Evolutionary conservation across 2,113 vertebrate genomes (phyloP).

Genomic region (Pachypanchax playfairii): DNA sequence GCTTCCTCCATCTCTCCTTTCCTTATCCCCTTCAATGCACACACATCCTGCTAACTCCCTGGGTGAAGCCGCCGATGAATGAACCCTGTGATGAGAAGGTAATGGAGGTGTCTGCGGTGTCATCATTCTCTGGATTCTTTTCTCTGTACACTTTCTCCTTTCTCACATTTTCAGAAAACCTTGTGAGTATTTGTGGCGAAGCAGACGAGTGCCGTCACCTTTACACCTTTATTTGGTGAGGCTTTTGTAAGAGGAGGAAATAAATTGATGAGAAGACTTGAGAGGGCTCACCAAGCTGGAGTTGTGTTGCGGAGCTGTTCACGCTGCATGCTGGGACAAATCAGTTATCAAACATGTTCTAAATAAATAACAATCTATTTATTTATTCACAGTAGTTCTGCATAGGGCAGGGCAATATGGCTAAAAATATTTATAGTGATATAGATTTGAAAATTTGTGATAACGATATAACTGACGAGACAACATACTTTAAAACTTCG

Average conservation of each 20-base stretch:
- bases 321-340: too few relatives aligned
- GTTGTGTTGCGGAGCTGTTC: neutral
- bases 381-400: too few relatives aligned
- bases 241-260: constrained; percentile 12
- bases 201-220: constrained; percentile 3
- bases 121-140: constrained; percentile 16
- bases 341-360: too few relatives aligned
- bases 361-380: too few relatives aligned
- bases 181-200: constrained; percentile 7
- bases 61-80: constrained; percentile 46
- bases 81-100: constrained; percentile 65
- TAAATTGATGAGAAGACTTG: constrained; percentile 5
- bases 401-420: too few relatives aligned
- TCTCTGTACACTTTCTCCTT: constrained; percentile 5
- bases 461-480: too few relatives aligned
- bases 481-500: too few relatives aligned
- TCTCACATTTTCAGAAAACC: constrained; percentile 12
- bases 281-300: neutral
- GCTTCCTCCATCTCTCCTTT: constrained; percentile 29
- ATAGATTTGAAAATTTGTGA: too few relatives aligned
- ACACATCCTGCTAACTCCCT: constrained; percentile 46
- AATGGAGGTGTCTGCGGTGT: constrained; percentile 62
- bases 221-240: neutral
- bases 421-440: too few relatives aligned
- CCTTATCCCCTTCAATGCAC: constrained; percentile 48